Conservation (phyloP, 2,888 invertebrate genomes). For the Ormyrus labotus region DNA sequence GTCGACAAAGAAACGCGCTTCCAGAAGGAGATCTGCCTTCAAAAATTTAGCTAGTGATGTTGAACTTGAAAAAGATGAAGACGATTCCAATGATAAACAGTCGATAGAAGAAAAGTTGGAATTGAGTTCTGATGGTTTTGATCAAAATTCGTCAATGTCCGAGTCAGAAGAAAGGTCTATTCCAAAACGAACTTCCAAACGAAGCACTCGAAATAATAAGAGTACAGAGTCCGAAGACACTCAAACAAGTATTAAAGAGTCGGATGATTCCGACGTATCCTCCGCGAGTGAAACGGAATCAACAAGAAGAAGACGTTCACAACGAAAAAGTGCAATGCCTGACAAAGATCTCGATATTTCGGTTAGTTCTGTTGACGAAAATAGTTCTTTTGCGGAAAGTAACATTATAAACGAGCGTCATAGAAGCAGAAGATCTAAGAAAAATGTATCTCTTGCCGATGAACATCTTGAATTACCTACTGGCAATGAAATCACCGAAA, state of each 20-base stretch:
- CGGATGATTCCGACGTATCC: constrained; percentile 44
- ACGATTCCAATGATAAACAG: constrained; percentile 18
- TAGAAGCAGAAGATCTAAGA: constrained; percentile 50
- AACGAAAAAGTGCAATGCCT: constrained; percentile 19
- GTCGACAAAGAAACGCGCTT: constrained; percentile 60
- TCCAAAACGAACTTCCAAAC: constrained; percentile 35
- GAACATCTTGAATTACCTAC: constrained; percentile 60
- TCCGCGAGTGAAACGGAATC: constrained; percentile 27
- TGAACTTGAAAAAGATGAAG: constrained; percentile 31
- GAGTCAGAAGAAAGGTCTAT: constrained; percentile 36
- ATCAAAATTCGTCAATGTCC: constrained; percentile 36
- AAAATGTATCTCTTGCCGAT: constrained; percentile 59
- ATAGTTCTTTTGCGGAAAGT: neutral
- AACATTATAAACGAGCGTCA: constrained; percentile 3
- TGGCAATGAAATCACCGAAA: constrained; percentile 36
- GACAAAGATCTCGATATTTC: constrained; percentile 26
- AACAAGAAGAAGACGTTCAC: constrained; percentile 37
- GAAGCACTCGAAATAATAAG: constrained; percentile 18
- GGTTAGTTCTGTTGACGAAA: constrained; percentile 31
- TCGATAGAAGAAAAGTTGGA: constrained; percentile 12
- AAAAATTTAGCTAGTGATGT: constrained; percentile 41
- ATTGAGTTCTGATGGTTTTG: constrained; percentile 12
- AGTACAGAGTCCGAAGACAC: constrained; percentile 1
- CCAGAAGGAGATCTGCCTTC: constrained; percentile 60
- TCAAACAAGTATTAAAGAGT: constrained; percentile 23